Conservation (phyloP, 1,140 invertebrate genomes). For the Vollenhovia emeryi region DNA sequence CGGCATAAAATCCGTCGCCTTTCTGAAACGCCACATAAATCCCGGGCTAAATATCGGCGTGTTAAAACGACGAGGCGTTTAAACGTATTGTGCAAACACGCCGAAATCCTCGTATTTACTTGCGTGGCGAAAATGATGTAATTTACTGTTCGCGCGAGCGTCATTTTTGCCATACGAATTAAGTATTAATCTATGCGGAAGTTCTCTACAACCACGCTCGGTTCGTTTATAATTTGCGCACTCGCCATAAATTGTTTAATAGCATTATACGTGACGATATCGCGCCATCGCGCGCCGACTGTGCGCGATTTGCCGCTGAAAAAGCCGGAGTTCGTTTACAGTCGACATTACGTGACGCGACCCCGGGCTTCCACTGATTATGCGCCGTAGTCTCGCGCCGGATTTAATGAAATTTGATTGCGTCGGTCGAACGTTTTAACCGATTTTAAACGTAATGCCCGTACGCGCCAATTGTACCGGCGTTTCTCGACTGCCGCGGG, state of each 20-base stretch:
- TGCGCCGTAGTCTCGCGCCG: background rate
- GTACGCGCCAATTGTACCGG: background rate
- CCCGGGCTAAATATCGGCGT: background rate
- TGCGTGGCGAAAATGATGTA: slow-evolving; percentile 4
- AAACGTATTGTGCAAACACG: background rate
- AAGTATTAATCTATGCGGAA: slow-evolving; percentile 35
- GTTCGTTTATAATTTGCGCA: slow-evolving; percentile 34
- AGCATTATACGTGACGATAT: slow-evolving; percentile 19
- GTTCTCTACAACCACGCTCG: background rate
- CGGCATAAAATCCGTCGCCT: slow-evolving; percentile 27
- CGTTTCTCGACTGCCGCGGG: background rate
- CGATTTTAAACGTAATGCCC: slow-evolving; percentile 3
- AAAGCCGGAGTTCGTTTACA: slow-evolving; percentile 10
- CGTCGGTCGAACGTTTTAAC: slow-evolving; percentile 19
- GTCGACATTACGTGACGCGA: background rate
- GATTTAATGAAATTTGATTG: slow-evolving; percentile 44
- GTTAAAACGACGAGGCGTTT: slow-evolving; percentile 25
- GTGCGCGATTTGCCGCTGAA: slow-evolving; percentile 20
- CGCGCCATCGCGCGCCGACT: background rate
- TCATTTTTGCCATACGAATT: slow-evolving; percentile 18
- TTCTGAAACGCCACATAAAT: slow-evolving; percentile 28
- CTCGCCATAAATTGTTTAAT: slow-evolving; percentile 48
- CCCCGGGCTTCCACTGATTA: slow-evolving; percentile 12
- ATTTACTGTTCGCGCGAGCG: background rate
- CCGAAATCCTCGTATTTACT: slow-evolving; percentile 25